Evolutionary conservation across 1,140 invertebrate species (phyloP), one percentile per base, ranked within the genome.

Genomic region (Eubasilissa regina): DNA sequence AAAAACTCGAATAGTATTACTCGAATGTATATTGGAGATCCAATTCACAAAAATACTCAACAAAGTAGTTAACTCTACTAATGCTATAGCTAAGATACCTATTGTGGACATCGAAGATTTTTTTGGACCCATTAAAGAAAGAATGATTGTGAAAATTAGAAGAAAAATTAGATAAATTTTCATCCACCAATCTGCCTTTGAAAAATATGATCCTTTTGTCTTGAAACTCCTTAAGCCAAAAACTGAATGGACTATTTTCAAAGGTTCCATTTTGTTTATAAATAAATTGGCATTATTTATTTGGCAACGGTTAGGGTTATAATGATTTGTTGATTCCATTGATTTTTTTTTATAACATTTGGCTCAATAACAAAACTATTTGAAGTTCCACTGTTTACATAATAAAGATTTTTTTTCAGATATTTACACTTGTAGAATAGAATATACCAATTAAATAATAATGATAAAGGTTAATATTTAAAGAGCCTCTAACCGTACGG

Each of bases 201-300:
- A 12, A 13, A 62, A 62, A 43, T 13, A 4, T 6, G 13, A 13
- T 12, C 25, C 60, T 3, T 7, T 25, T 10, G 13, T 62, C 10
- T 21, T 7, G 11, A 25, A 62, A 25, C 60, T 25, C 11, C 25
- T 62, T 21, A 43, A 3, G 11, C 60, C 60, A 1, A 62, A 25
- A 25, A 62, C 19, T 3, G 25, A 13, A 43, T 62, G 60, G 6
- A 62, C n/a, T 19, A 11, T 13, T 4, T n/a, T 62, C 25, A 62
- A 62, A 12, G 60, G 60, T 21, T 62, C 25, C 11, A 62, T 19
- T 0, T 62, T 62, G 8, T 43, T 21, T n/a, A 35, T 62, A 25
- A 62, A 62, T 35, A 62, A 13, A 35, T 62, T 4, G 25, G 21
- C 60, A 25, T 62, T 19, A 25, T 25, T 62, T n/a, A 62, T 62